phyloP scores from a whole-genome alignment of 2,113 vertebrate genomes.

The Pteropus alecto region DNA sequence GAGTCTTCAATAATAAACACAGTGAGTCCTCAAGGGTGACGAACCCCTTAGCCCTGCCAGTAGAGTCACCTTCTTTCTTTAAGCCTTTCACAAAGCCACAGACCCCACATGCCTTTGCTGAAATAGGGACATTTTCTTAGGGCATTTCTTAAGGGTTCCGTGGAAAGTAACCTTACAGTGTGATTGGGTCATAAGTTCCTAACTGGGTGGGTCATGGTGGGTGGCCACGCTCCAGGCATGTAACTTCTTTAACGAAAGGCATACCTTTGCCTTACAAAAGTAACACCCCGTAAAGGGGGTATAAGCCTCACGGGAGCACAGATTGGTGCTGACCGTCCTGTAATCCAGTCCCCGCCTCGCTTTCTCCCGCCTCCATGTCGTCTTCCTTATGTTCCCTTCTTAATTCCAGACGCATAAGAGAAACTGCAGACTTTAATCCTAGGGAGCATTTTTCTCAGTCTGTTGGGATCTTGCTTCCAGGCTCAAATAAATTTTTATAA shows the following conservation, averaged over 20 bases:
- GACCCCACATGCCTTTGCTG: not conserved
- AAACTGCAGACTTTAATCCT: not conserved
- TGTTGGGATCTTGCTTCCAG: not conserved
- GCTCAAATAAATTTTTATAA: not conserved
- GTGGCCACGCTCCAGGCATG: not conserved
- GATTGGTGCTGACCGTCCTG: not conserved
- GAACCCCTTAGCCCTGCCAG: not conserved
- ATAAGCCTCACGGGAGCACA: too few species aligned
- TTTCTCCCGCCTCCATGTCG: not conserved
- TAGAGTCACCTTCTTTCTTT: accelerated
- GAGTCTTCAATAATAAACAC: slow-evolving; percentile 93
- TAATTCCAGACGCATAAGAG: too few species aligned
- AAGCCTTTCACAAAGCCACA: not conserved
- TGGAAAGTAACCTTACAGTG: not conserved
- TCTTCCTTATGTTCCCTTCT: not conserved
- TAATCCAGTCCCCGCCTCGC: not conserved
- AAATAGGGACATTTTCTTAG: not conserved
- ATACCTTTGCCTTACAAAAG: not conserved
- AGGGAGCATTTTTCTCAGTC: not conserved
- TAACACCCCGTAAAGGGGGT: too few species aligned
- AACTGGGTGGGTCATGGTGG: not conserved
- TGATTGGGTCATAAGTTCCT: not conserved
- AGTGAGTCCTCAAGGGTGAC: slow-evolving; percentile 84
- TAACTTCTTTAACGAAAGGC: not conserved
- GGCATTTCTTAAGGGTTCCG: not conserved